Conservation (phyloP, 1,140 invertebrate genomes). For the Thalassaphorura encarpata region DNA sequence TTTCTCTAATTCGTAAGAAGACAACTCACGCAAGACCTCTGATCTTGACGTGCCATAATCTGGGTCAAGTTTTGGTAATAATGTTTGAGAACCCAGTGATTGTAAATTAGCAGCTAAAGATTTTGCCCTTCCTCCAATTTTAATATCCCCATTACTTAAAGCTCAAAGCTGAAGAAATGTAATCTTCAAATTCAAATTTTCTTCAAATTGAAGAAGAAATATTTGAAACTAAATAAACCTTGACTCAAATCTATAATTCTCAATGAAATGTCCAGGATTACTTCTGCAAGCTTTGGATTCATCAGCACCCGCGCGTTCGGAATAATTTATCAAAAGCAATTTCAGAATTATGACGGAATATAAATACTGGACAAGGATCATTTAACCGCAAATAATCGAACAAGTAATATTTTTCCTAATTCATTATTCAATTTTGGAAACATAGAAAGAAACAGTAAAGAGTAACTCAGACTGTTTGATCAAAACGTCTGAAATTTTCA, state of each 20-base stretch:
- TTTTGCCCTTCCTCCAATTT: slow-evolving; percentile 50
- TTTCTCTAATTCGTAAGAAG: slow-evolving; percentile 36
- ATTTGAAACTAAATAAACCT: slow-evolving; percentile 36
- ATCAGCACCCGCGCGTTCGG: slow-evolving; percentile 36
- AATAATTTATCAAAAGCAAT: slow-evolving; percentile 42
- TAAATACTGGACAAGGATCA: too few relatives aligned
- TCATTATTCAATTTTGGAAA: slow-evolving; percentile 42
- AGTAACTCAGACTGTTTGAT: slow-evolving; percentile 52
- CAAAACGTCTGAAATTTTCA: slow-evolving; percentile 60
- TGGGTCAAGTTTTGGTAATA: slow-evolving; percentile 16
- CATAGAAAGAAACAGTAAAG: slow-evolving; percentile 49
- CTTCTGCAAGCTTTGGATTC: slow-evolving; percentile 44
- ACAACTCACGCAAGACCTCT: slow-evolving; percentile 41
- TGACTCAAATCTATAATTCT: slow-evolving; percentile 36
- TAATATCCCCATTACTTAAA: slow-evolving; percentile 46
- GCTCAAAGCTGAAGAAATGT: too few relatives aligned
- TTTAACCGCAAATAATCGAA: slow-evolving; percentile 39
- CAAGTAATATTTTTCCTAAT: slow-evolving; percentile 41
- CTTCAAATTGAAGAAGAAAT: too few relatives aligned
- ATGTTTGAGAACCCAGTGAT: slow-evolving; percentile 32
- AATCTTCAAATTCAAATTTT: too few relatives aligned
- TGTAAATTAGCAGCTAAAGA: slow-evolving; percentile 3
- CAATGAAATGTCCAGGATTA: slow-evolving; percentile 46
- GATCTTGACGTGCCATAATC: too few relatives aligned
- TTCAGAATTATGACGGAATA: too few relatives aligned